Evolutionary conservation across 2,888 invertebrate species (phyloP).

Genomic region (Cryptus viduatorius): DNA sequence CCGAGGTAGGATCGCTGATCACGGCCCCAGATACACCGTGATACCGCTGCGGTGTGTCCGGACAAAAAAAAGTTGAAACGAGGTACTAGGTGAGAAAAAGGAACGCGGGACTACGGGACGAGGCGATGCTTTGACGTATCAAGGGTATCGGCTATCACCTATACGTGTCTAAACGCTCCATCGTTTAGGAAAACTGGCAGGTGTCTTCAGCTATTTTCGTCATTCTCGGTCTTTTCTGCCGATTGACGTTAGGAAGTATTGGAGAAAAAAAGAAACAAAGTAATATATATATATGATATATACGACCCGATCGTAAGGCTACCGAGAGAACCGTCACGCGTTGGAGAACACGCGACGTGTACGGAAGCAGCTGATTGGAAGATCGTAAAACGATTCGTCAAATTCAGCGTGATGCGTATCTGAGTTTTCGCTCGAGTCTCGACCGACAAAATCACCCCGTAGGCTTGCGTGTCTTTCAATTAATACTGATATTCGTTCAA

Average conservation of each 20-base stretch:
- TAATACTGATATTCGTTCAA: constrained; percentile 47
- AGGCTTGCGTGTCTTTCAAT: constrained; percentile 18
- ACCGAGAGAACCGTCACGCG: constrained; percentile 27
- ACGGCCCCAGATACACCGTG: constrained; percentile 76
- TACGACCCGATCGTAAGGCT: neutral
- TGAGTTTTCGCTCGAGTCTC: neutral
- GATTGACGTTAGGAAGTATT: constrained; percentile 14
- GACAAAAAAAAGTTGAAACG: constrained; percentile 74
- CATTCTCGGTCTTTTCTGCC: constrained; percentile 1
- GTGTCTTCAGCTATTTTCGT: constrained; percentile 35
- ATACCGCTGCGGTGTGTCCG: constrained; percentile 67
- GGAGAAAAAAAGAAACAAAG: constrained; percentile 26
- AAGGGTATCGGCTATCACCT: constrained; percentile 38
- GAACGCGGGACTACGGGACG: constrained; percentile 61
- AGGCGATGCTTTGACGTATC: constrained; percentile 67
- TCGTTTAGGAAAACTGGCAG: constrained; percentile 46
- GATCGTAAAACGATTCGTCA: constrained; percentile 21
- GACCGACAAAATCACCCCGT: too few relatives aligned
- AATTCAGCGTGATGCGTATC: neutral
- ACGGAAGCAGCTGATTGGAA: neutral
- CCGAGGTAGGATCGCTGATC: constrained; percentile 78
- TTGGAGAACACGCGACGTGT: neutral
- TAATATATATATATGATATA: constrained; percentile 11
- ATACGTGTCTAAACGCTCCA: constrained; percentile 21
- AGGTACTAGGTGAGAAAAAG: constrained; percentile 62